A percentile compares a stretch with the other conserved stretches of the same genome.
These are phyloP conservation scores for Apantesis nais DNA, from an alignment of 2,888 invertebrate species.

Conservation along the genomic window DNA sequence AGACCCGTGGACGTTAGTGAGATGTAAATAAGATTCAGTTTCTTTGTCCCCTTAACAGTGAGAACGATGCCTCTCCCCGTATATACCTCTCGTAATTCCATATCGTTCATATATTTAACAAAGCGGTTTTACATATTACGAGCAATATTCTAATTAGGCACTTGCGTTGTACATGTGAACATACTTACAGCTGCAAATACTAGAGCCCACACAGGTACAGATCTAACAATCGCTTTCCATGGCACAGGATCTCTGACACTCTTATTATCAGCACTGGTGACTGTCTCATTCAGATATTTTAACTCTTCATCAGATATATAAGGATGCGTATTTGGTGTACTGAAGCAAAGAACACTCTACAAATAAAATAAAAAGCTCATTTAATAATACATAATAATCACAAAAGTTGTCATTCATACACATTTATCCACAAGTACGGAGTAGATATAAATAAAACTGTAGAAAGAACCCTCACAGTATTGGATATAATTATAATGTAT, in stretches of 20 bases:
- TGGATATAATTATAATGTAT: too few species aligned
- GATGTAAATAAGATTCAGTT: too few species aligned
- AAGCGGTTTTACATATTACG: background rate
- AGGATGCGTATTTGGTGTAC: constrained; percentile 83
- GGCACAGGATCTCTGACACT: constrained; percentile 87
- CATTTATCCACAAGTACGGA: background rate
- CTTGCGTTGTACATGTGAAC: background rate
- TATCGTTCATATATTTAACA: too few species aligned
- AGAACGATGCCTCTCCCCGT: too few species aligned
- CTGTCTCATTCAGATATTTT: constrained; percentile 85
- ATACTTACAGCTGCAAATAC: constrained; percentile 88
- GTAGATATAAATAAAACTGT: background rate
- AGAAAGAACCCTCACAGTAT: too few species aligned
- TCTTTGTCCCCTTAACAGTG: too few species aligned
- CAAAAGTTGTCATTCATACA: too few species aligned
- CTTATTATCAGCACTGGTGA: constrained; percentile 83
- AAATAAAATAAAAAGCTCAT: constrained; percentile 33
- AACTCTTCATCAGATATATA: constrained; percentile 85
- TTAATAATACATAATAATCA: background rate
- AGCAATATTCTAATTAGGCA: background rate
- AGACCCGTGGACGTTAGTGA: too few species aligned
- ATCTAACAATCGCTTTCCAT: constrained; percentile 89
- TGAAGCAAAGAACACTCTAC: constrained; percentile 81
- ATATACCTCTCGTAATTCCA: too few species aligned
- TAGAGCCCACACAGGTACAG: constrained; percentile 90